These are phyloP conservation scores for Luehdorfia chinensis DNA, from an alignment of 1,140 invertebrate genomes.

Conservation along the genomic window DNA sequence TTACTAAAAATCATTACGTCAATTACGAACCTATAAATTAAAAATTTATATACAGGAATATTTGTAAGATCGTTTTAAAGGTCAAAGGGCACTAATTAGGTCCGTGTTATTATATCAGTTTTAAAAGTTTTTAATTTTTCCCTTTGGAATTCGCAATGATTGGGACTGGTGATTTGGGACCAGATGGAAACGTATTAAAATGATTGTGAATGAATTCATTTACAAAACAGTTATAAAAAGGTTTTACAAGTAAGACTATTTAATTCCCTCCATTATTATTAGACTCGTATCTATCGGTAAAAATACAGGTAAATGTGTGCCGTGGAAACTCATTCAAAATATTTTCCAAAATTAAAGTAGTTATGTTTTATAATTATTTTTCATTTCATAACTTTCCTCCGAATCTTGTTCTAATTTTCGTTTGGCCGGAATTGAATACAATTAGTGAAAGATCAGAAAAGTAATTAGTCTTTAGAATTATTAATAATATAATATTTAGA, in stretches of 20 bases:
- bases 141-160: slow-evolving; percentile 22
- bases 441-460: too few relatives aligned
- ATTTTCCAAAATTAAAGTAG: too few relatives aligned
- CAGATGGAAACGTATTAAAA: slow-evolving; percentile 45
- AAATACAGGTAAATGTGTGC: background rate
- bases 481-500: too few relatives aligned
- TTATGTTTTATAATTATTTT: too few relatives aligned
- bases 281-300: slow-evolving; percentile 23
- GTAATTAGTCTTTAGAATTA: too few relatives aligned
- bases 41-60: background rate
- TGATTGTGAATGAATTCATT: slow-evolving; percentile 25
- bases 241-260: slow-evolving; percentile 55
- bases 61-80: slow-evolving; percentile 6
- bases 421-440: too few relatives aligned
- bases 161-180: slow-evolving; percentile 58
- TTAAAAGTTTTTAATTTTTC: slow-evolving; percentile 11
- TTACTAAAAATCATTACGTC: background rate
- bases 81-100: slow-evolving; percentile 23
- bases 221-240: slow-evolving; percentile 22
- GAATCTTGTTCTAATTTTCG: too few relatives aligned
- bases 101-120: slow-evolving; percentile 1
- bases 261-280: slow-evolving; percentile 70
- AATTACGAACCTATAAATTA: slow-evolving; percentile 8
- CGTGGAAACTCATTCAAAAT: background rate
- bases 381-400: too few relatives aligned